Percentiles rank a stretch among this genome's conserved stretches.
Conservation (phyloP, 2,888 invertebrate genomes). For the Rhorus exstirpatorius region DNA sequence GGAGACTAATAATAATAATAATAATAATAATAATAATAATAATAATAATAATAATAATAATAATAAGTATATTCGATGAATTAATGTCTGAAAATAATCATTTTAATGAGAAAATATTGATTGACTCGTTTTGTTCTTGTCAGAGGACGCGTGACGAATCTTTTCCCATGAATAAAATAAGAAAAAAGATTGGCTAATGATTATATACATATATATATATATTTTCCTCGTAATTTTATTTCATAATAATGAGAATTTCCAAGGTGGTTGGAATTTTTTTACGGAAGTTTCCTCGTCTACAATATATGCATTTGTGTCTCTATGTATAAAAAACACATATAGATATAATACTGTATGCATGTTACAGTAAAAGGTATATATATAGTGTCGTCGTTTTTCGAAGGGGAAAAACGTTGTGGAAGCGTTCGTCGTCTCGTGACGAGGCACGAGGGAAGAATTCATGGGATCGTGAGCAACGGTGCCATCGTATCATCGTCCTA, state of each 20-base stretch:
- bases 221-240: conserved; percentile 28
- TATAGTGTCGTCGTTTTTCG: no score
- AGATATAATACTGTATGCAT: no score
- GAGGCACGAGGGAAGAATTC: conserved; percentile 70
- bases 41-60: background rate
- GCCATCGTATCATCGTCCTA: conserved; percentile 63
- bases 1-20: background rate
- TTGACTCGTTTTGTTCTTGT: conserved; percentile 41
- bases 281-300: conserved; percentile 25
- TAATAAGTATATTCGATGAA: no score
- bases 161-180: conserved; percentile 45
- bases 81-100: background rate
- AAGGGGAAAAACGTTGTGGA: conserved; percentile 39
- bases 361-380: no score
- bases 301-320: background rate
- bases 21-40: background rate
- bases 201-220: background rate
- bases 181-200: conserved; percentile 33
- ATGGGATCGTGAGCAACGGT: conserved; percentile 76
- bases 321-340: no score
- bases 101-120: conserved; percentile 31
- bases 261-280: conserved; percentile 35
- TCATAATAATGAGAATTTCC: conserved; percentile 60
- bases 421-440: conserved; percentile 51
- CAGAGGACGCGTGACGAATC: conserved; percentile 50